Evolutionary conservation across 2,888 invertebrate species (phyloP).

Genomic region (Euphydryas editha): DNA sequence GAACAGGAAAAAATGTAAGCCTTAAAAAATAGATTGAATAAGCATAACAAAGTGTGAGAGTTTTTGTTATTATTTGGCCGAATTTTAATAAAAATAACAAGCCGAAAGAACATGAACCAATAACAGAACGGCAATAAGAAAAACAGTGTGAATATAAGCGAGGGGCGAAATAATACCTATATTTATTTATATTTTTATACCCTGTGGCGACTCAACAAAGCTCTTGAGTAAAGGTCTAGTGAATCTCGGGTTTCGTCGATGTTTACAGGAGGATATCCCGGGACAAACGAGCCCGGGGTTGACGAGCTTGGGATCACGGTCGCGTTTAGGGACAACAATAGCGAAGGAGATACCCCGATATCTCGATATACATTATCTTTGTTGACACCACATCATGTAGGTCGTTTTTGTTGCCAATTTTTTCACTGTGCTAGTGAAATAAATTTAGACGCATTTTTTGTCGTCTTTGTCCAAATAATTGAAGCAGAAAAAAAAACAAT

Average conservation of each 20-base stretch:
- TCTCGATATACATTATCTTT: slow-evolving; percentile 78
- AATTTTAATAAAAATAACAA: not conserved
- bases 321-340: slow-evolving; percentile 74
- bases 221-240: slow-evolving; percentile 77
- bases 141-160: slow-evolving; percentile 46
- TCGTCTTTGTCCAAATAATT: slow-evolving; percentile 44
- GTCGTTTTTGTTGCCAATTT: slow-evolving; percentile 76
- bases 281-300: slow-evolving; percentile 75
- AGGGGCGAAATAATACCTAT: slow-evolving; percentile 49
- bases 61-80: no score
- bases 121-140: slow-evolving; percentile 48
- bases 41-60: no score
- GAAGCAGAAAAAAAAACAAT: slow-evolving; percentile 41
- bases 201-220: slow-evolving; percentile 66
- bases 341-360: slow-evolving; percentile 73
- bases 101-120: slow-evolving; percentile 57
- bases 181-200: slow-evolving; percentile 71
- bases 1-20: no score
- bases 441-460: slow-evolving; percentile 53
- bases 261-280: slow-evolving; percentile 80
- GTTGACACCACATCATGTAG: slow-evolving; percentile 78
- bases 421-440: slow-evolving; percentile 69
- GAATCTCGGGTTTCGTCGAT: slow-evolving; percentile 77
- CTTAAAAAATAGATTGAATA: no score
- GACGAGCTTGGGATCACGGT: slow-evolving; percentile 72